These are phyloP conservation scores for Phaenicophaeus curvirostris DNA, from an alignment of 2,797 vertebrate genomes.

Conservation along the genomic window DNA sequence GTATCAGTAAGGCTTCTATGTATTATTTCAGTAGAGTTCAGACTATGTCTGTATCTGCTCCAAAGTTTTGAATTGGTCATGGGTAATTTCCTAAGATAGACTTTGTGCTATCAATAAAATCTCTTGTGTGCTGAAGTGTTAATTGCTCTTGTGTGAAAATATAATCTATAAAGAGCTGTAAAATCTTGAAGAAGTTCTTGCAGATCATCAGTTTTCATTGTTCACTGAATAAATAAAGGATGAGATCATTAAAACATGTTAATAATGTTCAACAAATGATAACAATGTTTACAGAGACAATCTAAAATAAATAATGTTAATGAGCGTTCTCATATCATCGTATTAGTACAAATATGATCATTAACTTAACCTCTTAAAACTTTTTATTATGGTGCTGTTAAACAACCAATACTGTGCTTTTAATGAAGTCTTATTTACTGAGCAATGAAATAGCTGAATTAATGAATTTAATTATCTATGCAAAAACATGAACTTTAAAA, in stretches of 20 bases:
- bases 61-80: not conserved
- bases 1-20: not conserved
- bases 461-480: constrained; percentile 20
- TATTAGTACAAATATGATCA: constrained; percentile 12
- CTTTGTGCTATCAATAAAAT: not conserved
- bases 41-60: not conserved
- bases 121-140: not conserved
- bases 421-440: constrained; percentile 46
- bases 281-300: constrained; percentile 24
- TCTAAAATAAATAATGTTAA: constrained; percentile 43
- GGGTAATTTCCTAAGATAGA: not conserved
- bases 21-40: not conserved
- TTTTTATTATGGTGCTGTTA: constrained; percentile 15
- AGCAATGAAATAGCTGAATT: constrained; percentile 3
- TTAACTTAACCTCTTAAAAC: constrained; percentile 12
- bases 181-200: not conserved
- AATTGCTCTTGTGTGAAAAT: not conserved
- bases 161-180: not conserved
- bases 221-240: constrained; percentile 27
- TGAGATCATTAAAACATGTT: constrained; percentile 20
- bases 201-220: constrained; percentile 23
- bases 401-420: constrained; percentile 28
- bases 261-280: not conserved
- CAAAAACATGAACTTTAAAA: not conserved
- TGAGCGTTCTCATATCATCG: not conserved